phyloP scores from a whole-genome alignment of 1,140 invertebrate species.

The Anastatus disparis region DNA sequence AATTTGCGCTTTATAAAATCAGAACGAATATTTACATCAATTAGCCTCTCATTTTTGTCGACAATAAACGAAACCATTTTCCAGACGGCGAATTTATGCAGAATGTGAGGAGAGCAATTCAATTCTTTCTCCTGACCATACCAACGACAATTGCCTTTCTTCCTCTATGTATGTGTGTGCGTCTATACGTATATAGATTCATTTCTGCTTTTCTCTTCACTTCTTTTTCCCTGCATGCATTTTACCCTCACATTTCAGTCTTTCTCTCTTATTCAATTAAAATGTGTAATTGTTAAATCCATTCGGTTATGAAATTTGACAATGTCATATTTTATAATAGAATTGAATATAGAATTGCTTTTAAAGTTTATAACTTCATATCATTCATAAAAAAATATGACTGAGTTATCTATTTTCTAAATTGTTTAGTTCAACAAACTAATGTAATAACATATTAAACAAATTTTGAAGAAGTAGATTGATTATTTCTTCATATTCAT shows the following conservation, averaged over 20 bases:
- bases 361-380: too few relatives aligned
- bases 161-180: neutral
- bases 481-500: too few relatives aligned
- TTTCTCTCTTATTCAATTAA: slow-evolving; percentile 30
- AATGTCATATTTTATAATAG: too few relatives aligned
- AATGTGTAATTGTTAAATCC: slow-evolving; percentile 10
- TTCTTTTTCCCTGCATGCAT: slow-evolving; percentile 10
- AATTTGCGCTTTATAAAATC: slow-evolving; percentile 3
- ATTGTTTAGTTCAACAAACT: too few relatives aligned
- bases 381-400: too few relatives aligned
- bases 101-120: slow-evolving; percentile 11
- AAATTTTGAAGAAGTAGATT: too few relatives aligned
- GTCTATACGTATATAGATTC: too few relatives aligned
- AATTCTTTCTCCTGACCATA: slow-evolving; percentile 7
- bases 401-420: too few relatives aligned
- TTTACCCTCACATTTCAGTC: neutral
- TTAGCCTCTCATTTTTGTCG: slow-evolving; percentile 24
- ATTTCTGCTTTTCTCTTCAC: too few relatives aligned
- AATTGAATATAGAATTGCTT: too few relatives aligned
- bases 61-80: slow-evolving; percentile 32
- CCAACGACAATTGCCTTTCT: slow-evolving; percentile 30
- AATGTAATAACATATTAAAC: too few relatives aligned
- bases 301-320: neutral
- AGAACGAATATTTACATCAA: slow-evolving; percentile 33
- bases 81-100: slow-evolving; percentile 30